These are phyloP conservation scores for Euzophera pinguis DNA, from an alignment of 2,888 invertebrate genomes.

Conservation along the genomic window DNA sequence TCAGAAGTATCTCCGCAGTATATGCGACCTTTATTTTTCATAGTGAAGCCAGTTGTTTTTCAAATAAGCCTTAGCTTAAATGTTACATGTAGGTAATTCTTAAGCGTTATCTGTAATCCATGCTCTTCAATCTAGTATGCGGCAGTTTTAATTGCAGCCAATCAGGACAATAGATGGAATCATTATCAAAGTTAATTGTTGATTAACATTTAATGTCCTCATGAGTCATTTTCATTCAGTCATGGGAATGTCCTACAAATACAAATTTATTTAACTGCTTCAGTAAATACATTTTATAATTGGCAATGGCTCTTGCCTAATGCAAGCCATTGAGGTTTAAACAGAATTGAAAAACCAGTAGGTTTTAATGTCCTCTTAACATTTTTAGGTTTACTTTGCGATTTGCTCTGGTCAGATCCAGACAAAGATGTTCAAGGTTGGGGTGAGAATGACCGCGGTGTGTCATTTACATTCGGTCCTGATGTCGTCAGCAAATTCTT, in stretches of 20 bases:
- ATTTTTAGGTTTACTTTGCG: constrained; percentile 91
- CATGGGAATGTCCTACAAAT: constrained; percentile 2
- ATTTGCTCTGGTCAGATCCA: constrained; percentile 98
- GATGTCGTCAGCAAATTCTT: constrained; percentile 98
- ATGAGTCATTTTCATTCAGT: not conserved
- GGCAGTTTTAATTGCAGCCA: constrained; percentile 1
- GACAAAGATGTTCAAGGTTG: constrained; percentile 96
- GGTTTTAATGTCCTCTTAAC: not conserved
- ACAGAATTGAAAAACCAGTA: not conserved
- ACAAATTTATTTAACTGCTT: not conserved
- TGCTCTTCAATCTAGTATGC: constrained; percentile 1
- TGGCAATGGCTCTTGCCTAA: no score
- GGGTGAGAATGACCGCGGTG: constrained; percentile 99
- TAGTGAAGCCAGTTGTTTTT: no score
- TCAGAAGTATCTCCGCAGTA: no score
- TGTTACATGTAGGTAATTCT: not conserved
- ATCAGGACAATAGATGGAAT: constrained; percentile 7
- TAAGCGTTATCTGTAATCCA: not conserved
- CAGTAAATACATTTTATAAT: not conserved
- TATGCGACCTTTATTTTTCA: no score
- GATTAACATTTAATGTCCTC: constrained; percentile 3
- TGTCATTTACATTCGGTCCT: constrained; percentile 98
- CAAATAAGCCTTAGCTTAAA: no score
- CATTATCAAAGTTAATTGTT: not conserved
- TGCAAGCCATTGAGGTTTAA: no score